A percentile compares a stretch with the other conserved stretches of the same genome.
Conservation (phyloP, 2,797 vertebrate species). For the Distichodus sexfasciatus region DNA sequence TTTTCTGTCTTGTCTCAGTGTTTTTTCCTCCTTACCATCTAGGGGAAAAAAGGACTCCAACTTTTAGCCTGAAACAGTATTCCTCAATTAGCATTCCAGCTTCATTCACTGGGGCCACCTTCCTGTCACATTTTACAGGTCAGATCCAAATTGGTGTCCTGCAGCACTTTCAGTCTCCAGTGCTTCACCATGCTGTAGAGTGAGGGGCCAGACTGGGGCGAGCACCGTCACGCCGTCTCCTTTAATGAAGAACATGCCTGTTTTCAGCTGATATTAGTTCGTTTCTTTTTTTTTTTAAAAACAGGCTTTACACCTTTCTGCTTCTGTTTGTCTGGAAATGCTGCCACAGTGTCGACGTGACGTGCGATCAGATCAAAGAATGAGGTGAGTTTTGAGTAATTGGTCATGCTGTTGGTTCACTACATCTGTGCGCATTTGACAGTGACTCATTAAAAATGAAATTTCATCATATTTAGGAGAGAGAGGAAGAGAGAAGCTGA, state of each 20-base stretch:
- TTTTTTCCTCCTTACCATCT: constrained; percentile 1
- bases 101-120: constrained; percentile 30
- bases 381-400: neutral
- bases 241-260: constrained; percentile 43
- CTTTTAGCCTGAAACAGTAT: constrained; percentile 4
- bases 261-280: constrained; percentile 46
- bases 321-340: constrained; percentile 5
- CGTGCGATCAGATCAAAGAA: neutral
- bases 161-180: constrained; percentile 29
- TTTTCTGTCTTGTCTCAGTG: too few relatives aligned
- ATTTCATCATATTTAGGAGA: too few relatives aligned
- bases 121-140: constrained; percentile 28
- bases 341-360: neutral
- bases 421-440: too few relatives aligned
- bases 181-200: constrained; percentile 32
- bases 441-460: too few relatives aligned
- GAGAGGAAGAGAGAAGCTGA: too few relatives aligned
- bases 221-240: constrained; percentile 44
- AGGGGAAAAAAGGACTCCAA: neutral
- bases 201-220: constrained; percentile 17
- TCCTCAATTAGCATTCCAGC: constrained; percentile 48
- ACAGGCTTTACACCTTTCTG: constrained; percentile 12
- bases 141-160: constrained; percentile 44
- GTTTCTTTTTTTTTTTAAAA: constrained; percentile 41
- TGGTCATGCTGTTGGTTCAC: too few relatives aligned